phyloP scores from a whole-genome alignment of 2,888 invertebrate species.

The Isoperla grammatica region DNA sequence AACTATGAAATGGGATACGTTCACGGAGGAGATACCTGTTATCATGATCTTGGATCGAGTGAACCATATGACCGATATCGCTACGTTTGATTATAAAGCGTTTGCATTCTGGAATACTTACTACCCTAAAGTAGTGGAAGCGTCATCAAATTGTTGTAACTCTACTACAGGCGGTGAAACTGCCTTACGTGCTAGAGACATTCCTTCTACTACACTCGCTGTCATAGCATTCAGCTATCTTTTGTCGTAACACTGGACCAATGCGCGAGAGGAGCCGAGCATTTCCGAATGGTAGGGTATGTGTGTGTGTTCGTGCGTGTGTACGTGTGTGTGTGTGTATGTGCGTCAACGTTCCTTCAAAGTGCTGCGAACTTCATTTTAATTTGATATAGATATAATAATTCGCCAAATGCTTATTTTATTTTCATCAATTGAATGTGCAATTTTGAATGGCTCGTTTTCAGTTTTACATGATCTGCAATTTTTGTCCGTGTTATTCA shows the following conservation, averaged over 20 bases:
- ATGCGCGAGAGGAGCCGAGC: too few relatives aligned
- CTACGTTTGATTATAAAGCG: slow-evolving; percentile 65
- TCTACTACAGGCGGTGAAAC: slow-evolving; percentile 37
- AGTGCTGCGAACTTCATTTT: too few relatives aligned
- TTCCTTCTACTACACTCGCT: not conserved
- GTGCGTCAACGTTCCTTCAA: too few relatives aligned
- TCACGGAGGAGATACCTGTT: slow-evolving; percentile 59
- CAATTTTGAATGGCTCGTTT: too few relatives aligned
- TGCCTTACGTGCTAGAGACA: not conserved
- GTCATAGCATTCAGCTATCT: not conserved
- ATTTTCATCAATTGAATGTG: too few relatives aligned
- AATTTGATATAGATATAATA: too few relatives aligned
- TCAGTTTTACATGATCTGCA: too few relatives aligned
- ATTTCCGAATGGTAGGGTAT: too few relatives aligned
- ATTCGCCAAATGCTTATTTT: too few relatives aligned
- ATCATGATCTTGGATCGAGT: slow-evolving; percentile 69
- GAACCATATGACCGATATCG: slow-evolving; percentile 67
- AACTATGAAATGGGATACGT: slow-evolving; percentile 70
- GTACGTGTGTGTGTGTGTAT: too few relatives aligned
- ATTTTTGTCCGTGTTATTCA: too few relatives aligned
- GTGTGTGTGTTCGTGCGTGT: too few relatives aligned
- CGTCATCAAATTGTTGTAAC: slow-evolving; percentile 71
- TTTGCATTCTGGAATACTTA: slow-evolving; percentile 81
- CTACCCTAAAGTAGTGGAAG: slow-evolving; percentile 68
- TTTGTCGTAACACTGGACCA: not conserved